Base-by-base conservation (phyloP, 2,888 invertebrate genomes). In the Micoletzkya japonica region DNA sequence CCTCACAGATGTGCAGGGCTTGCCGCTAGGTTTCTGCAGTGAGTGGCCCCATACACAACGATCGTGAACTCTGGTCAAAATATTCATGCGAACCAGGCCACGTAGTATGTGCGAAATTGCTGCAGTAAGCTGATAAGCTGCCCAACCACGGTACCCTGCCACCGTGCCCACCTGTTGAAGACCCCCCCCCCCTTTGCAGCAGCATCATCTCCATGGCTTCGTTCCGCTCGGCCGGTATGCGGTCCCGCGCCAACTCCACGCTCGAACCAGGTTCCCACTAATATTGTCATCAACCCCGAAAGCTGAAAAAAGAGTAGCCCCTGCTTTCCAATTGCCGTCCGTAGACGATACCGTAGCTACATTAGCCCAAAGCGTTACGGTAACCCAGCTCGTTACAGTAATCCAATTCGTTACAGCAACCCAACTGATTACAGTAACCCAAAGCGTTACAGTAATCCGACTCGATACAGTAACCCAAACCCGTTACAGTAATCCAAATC, bases 131-230 rank as follows among this genome's bases (percentile, higher is more conserved):
- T 24, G 28, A 2, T 26, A 28, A 39, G 7, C 44, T 39, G 7
- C 39, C 10, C 17, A 39, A 39, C 17, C 39, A 39, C 17, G 39
- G 2, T 10, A 4, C 14, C 3, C 2, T 28, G 34, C 57, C 30
- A 30, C 56, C 30, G 1, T 32, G 20, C 4, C 34, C 26, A 2
- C 28, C 30, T 20, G 2, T 44, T 7, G 3, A n/a, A 24, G 30
- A 10, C 56, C 30, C 32, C 14, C 57, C n/a, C 10, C 2, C 58
- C 14, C 1, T 52, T 59, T 77, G 63, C 71, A 79, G 79, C 67
- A 76, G 75, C 28, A 79, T 79, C 30, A 79, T 79, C 7, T 79
- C 79, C 24, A 79, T 79, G 79, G 79, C 79, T 10, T 76, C 79
- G 2, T 73, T 79, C 70, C 72, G 79, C 24, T 77, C 77, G 14